These are phyloP conservation scores for Tuberolachnus salignus DNA, from an alignment of 2,888 invertebrate species.

Conservation along the genomic window DNA sequence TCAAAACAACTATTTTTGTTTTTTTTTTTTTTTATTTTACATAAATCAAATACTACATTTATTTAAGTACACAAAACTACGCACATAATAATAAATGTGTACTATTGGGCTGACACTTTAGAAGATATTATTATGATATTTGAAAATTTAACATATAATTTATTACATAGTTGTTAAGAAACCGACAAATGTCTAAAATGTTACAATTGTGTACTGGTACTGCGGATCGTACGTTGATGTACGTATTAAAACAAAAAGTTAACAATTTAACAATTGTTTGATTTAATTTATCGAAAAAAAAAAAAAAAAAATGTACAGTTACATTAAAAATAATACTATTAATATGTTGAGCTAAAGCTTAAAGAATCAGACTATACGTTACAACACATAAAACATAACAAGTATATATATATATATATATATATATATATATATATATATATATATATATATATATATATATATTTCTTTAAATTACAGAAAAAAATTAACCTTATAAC, in stretches of 20 bases:
- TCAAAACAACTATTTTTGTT: too few species aligned
- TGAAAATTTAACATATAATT: too few species aligned
- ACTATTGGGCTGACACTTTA: too few species aligned
- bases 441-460: too few species aligned
- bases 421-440: too few species aligned
- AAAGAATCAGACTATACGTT: slow-evolving; percentile 47
- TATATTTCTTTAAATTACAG: neutral
- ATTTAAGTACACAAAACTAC: too few species aligned
- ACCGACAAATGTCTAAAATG: neutral
- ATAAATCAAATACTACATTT: too few species aligned
- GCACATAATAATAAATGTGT: too few species aligned
- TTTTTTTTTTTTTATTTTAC: too few species aligned
- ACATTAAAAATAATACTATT: slow-evolving; percentile 13
- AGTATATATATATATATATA: too few species aligned
- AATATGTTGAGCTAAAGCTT: slow-evolving; percentile 25
- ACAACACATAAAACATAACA: slow-evolving; percentile 22
- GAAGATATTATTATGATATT: too few species aligned
- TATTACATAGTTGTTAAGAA: too few species aligned
- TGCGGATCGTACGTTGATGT: neutral
- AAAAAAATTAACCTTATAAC: neutral
- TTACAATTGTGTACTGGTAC: neutral
- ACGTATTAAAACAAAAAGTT: neutral
- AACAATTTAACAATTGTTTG: neutral
- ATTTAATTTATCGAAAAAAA: neutral
- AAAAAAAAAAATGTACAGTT: neutral